Evolutionary conservation across 2,113 vertebrate species (phyloP), one percentile per base, ranked within the genome.

Genomic region (Festucalex cinctus): DNA sequence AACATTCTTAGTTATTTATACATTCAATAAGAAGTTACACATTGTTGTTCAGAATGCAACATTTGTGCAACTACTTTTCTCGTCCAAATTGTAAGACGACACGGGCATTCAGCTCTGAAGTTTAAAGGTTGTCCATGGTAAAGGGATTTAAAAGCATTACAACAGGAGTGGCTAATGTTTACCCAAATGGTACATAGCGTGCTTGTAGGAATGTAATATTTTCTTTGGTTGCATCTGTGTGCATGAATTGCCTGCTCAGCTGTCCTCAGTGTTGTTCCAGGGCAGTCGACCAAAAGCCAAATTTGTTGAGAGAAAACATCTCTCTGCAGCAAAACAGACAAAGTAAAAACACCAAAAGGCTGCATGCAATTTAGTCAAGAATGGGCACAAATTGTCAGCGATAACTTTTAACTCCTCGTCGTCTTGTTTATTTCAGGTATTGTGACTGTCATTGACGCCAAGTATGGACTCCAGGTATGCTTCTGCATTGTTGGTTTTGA

Each of bases 391-490:
- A 24, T 39, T 67, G 54, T 64, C 20, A 26, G 24, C n/a, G 0
- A 13, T n/a, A 8, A 2, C 20, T 68, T 48, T 46, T 1, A 66
- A 4, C 17, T 39, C 58, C 22, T 24, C 14, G 20, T 32, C 65
- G 13, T 65, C 39, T 68, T 79, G 9, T 60, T 69, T 41, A 12
- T 71, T 14, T 2, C 26, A 98, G 97, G 97, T 76, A 95, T 99
- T 59, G 74, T 98, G 73, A 94, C 95, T 24, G 93, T 99, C 75
- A 93, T 98, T 57, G 96, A 99, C 71, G 95, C 96, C 72, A 99
- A 97, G 76, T 93, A 95, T 81, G 95, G 94, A 80, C 74, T 95
- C 66, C 91, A 94, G 91, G 96, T 98, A 92, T 88, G 83, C 79
- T 2, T 44, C 16, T n/a, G 10, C 14, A 17, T 4, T 37, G 20